phyloP scores from a whole-genome alignment of 92 coral and sea anemone genomes.

The Pocillopora meandrina region DNA sequence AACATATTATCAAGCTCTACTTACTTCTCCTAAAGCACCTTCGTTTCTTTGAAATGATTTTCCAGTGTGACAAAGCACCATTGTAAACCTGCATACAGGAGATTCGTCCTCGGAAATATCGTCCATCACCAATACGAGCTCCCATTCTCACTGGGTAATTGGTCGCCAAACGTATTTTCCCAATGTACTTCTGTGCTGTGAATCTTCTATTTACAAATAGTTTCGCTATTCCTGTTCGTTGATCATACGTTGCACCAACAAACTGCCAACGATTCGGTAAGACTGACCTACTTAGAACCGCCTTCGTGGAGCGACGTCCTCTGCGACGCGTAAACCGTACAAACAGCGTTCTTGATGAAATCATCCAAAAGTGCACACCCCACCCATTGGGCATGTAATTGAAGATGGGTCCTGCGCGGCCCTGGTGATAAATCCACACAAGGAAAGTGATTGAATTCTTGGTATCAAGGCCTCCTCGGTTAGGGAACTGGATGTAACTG shows the following conservation, averaged over 20 bases:
- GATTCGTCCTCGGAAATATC: slow-evolving; percentile 64
- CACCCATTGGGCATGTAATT: slow-evolving; percentile 50
- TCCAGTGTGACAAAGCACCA: slow-evolving; percentile 30
- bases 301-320: slow-evolving; percentile 26
- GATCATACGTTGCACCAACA: slow-evolving; percentile 63
- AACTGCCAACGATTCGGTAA: slow-evolving; percentile 52
- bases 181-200: slow-evolving; percentile 39
- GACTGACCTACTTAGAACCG: slow-evolving; percentile 28
- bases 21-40: slow-evolving; percentile 56
- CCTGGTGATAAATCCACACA: slow-evolving; percentile 68
- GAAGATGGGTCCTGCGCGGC: slow-evolving; percentile 65
- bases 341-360: slow-evolving; percentile 33
- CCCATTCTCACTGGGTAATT: slow-evolving; percentile 64
- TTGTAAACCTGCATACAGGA: slow-evolving; percentile 67
- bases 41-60: slow-evolving; percentile 38
- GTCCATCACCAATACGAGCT: slow-evolving; percentile 55
- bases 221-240: slow-evolving; percentile 44
- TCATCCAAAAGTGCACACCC: slow-evolving; percentile 60
- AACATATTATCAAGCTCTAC: neutral
- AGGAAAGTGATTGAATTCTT: slow-evolving; percentile 61
- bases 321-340: slow-evolving; percentile 43
- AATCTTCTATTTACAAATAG: slow-evolving; percentile 50
- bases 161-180: slow-evolving; percentile 50
- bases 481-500: slow-evolving; percentile 54
- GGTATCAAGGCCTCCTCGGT: slow-evolving; percentile 59